Base-by-base conservation (phyloP, 2,888 invertebrate species). In the Watsonalla cultraria region DNA sequence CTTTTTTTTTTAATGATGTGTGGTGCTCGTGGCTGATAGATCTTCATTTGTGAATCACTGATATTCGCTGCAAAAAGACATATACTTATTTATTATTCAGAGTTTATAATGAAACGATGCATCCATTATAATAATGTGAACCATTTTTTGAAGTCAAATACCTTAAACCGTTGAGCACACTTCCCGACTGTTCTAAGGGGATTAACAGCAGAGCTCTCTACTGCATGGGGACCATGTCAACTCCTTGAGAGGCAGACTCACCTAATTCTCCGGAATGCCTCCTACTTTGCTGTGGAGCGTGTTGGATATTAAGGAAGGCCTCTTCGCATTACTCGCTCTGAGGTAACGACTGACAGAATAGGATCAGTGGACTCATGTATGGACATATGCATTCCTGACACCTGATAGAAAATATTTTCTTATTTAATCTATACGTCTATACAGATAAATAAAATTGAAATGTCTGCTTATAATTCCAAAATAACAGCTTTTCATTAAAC, bases 21-120 rank as follows among this genome's bases (percentile, higher is more conserved):
- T 86, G 86, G 52, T 84, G 84, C 2, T 65, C 58, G 46, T 78
- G 76, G 0, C 62, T 57, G 0, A 57, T 11, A 0, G 4, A 42
- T 42, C 5, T 6, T 14, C 51, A 0, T 61, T 7, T 42, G 50
- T 53, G 6, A 60, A 51, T 6, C 2, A 53, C 39, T 24, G 33
- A 7, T 0, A 55, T 62, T 4, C 7, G 34, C 64, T 72, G 8
- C 24, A 35, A n/a, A 7, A 45, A 11, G 11, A 45, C 0, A 11
- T 24, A 24, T 24, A 24, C 24, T 24, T 24, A 24, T 24, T 24
- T 1, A n/a, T n/a, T 39, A 42, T 42, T 37, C 11, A 42, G 11
- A 42, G 11, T 11, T 1, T 42, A 42, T 11, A 42, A 11, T 1
- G 24, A 24, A 2, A 4, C 24, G 24, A 1, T 4, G 24, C 24